Evolutionary conservation across 2,888 invertebrate species (phyloP).

Genomic region (Trachelus tabidus): DNA sequence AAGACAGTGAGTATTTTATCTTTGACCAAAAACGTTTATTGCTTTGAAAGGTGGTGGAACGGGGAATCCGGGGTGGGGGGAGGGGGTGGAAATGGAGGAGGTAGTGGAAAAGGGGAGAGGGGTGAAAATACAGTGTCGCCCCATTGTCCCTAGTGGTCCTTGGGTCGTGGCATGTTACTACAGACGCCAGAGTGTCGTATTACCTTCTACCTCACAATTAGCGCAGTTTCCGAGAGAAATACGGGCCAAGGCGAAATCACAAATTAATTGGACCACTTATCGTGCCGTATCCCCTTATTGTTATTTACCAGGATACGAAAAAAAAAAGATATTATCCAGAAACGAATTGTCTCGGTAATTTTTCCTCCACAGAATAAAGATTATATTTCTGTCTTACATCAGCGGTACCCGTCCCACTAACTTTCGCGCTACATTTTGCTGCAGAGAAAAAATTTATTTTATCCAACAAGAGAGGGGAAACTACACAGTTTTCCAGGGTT

Average conservation of each 20-base stretch:
- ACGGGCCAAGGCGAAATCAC: not conserved
- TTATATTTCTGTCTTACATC: not conserved
- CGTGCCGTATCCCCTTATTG: not conserved
- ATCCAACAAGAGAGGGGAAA: not conserved
- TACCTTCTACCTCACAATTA: not conserved
- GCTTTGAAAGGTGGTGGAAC: not conserved
- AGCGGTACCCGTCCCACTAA: not conserved
- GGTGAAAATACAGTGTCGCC: not conserved
- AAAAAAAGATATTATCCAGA: not conserved
- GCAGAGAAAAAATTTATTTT: not conserved
- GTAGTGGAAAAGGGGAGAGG: too few species aligned
- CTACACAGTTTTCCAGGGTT: not conserved
- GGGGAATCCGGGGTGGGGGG: too few species aligned
- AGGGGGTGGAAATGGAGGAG: too few species aligned
- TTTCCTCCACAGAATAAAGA: not conserved
- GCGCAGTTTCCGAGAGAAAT: not conserved
- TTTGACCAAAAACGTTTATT: not conserved
- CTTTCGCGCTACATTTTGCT: not conserved
- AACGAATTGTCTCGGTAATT: not conserved
- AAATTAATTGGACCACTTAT: not conserved
- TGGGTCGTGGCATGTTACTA: not conserved
- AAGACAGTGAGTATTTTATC: conserved; percentile 79
- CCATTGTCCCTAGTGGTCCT: not conserved
- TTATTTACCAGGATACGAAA: not conserved
- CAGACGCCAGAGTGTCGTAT: not conserved